Evolutionary conservation across 2,888 invertebrate genomes (phyloP), one percentile per base, ranked within the genome.

Genomic region (Aromia moschata): DNA sequence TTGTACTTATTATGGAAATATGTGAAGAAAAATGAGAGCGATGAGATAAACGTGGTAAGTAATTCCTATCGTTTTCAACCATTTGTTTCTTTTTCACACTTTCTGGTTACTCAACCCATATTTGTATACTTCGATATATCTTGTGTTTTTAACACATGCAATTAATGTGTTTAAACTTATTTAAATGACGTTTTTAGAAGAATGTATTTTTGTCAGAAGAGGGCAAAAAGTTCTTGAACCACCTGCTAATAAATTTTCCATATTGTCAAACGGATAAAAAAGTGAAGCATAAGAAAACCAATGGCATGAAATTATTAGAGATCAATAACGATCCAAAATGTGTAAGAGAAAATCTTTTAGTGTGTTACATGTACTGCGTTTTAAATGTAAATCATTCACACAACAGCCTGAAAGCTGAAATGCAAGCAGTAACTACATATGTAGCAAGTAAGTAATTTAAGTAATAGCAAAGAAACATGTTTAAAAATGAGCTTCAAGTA

Each of bases 221-320:
- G 68, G 81, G 83, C 0, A 80, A 81, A 10, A 75, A 79, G 37
- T 89, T 87, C 70, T 79, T 82, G 2, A 83, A 83, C 55, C 83
- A 85, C 75, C 82, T 90, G 62, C 77, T 90, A 1, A 75, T 74
- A 30, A 79, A 81, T 45, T 88, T 89, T 68, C 89, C 89, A 1
- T 89, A 86, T 76, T 79, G 80, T 2, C 83, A 84, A 59, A 82
- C 80, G 63, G 75, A 79, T 41, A 63, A 40, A 10, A 57, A 65
- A 10, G 65, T 65, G 41, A 68, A 70, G 56, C 77, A 81, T 54
- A 76, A 77, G 60, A 83, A 83, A 63, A 74, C 77, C 9, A 81
- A 82, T 61, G 74, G 83, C 64, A 74, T 69, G 45, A 79, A 81
- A 68, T 81, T 83, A 70, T 63, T 80, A 79, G 64, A 77, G 75